These are phyloP conservation scores for Adelphocoris suturalis DNA, from an alignment of 2,888 invertebrate species.

Conservation along the genomic window DNA sequence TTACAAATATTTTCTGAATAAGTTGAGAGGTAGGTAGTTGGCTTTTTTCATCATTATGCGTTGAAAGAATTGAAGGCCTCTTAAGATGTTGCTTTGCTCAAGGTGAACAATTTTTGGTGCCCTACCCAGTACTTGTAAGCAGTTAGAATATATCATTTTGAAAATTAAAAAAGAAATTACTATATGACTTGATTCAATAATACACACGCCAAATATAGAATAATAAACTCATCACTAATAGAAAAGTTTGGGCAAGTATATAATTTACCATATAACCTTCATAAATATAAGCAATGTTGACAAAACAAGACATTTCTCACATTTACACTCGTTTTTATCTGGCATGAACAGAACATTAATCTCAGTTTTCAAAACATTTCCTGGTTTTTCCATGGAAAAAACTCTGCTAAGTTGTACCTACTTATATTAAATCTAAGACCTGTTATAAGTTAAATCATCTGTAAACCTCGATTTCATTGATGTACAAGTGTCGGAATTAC, in stretches of 20 bases:
- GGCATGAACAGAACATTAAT: neutral
- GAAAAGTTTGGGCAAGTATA: neutral
- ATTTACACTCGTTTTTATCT: neutral
- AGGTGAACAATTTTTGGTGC: neutral
- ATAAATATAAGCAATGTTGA: neutral
- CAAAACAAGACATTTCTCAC: neutral
- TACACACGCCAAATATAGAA: neutral
- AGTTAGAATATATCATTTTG: slow-evolving; percentile 45
- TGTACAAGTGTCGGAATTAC: neutral
- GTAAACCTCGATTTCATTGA: too few relatives aligned
- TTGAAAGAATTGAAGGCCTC: neutral
- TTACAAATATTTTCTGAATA: neutral
- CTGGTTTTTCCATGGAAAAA: neutral
- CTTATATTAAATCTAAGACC: neutral
- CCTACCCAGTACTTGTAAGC: slow-evolving; percentile 52
- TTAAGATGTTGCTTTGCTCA: neutral
- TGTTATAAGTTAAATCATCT: too few relatives aligned
- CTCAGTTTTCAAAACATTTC: slow-evolving; percentile 15
- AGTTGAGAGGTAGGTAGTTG: slow-evolving; percentile 25
- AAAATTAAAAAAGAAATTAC: neutral
- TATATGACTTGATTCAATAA: neutral
- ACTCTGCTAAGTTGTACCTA: neutral
- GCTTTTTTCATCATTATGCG: neutral
- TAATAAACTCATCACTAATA: neutral
- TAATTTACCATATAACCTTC: neutral